Conservation (phyloP, 2,888 invertebrate species). For the Orthosia cruda region DNA sequence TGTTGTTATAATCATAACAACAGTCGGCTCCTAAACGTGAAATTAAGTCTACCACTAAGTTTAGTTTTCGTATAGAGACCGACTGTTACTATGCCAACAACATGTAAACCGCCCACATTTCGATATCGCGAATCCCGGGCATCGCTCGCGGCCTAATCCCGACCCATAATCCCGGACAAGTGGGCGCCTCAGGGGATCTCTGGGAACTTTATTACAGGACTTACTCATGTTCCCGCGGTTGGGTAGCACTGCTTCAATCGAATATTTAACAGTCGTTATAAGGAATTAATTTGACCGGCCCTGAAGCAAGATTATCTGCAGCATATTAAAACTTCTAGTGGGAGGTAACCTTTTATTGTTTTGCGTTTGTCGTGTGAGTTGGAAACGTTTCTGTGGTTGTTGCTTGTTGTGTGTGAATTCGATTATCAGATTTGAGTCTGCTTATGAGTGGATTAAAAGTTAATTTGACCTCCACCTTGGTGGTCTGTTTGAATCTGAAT, state of each 20-base stretch:
- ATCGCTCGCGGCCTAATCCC: slow-evolving; percentile 76
- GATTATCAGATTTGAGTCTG: background rate
- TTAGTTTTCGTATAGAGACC: background rate
- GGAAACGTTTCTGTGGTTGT: slow-evolving; percentile 1
- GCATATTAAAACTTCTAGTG: slow-evolving; percentile 77
- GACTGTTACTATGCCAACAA: background rate
- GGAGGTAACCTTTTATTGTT: slow-evolving; percentile 55
- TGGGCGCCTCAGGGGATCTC: slow-evolving; percentile 85
- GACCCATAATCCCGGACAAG: slow-evolving; percentile 86
- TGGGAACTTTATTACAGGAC: slow-evolving; percentile 86
- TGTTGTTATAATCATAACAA: too few species aligned
- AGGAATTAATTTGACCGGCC: slow-evolving; percentile 85
- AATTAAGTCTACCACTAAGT: background rate
- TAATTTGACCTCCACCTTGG: background rate
- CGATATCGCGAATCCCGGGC: slow-evolving; percentile 70
- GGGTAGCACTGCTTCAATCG: slow-evolving; percentile 61
- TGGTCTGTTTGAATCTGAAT: too few species aligned
- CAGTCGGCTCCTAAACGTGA: too few species aligned
- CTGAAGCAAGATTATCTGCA: slow-evolving; percentile 76
- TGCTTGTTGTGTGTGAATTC: background rate
- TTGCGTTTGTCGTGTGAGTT: slow-evolving; percentile 28
- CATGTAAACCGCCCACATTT: slow-evolving; percentile 75
- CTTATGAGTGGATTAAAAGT: background rate
- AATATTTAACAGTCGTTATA: slow-evolving; percentile 82
- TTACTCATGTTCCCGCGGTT: slow-evolving; percentile 77